Percentiles rank a stretch among this genome's conserved stretches.
Evolutionary conservation across 2,888 invertebrate species (phyloP).

Genomic region (Harpalus rufipes): DNA sequence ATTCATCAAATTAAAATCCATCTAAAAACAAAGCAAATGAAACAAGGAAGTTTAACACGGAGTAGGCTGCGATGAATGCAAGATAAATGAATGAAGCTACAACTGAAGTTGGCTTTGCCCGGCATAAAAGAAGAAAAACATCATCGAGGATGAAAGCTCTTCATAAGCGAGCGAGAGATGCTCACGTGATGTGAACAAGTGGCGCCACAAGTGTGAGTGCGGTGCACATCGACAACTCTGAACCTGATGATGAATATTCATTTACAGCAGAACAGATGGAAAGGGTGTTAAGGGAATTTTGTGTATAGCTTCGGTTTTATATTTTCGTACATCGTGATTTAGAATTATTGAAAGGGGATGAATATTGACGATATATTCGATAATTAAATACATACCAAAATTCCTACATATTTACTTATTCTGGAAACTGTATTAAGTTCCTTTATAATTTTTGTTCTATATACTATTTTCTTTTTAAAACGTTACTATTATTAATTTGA

Average conservation of each 20-base stretch:
- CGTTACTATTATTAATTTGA: too few species aligned
- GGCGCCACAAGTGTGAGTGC: slow-evolving; percentile 36
- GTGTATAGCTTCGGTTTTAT: not conserved
- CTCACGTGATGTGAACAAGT: slow-evolving; percentile 29
- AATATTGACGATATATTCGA: not conserved
- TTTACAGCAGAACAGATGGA: not conserved
- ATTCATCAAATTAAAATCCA: not conserved
- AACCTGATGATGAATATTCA: slow-evolving; percentile 43
- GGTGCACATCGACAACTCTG: slow-evolving; percentile 16
- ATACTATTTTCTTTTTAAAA: too few species aligned
- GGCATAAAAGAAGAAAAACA: slow-evolving; percentile 52
- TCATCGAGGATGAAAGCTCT: slow-evolving; percentile 57
- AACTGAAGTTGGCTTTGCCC: not conserved
- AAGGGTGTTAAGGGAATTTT: not conserved
- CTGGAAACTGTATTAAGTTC: too few species aligned
- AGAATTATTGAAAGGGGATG: not conserved
- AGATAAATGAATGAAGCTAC: not conserved
- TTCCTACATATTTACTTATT: too few species aligned
- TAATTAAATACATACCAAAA: not conserved
- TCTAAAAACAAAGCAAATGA: not conserved
- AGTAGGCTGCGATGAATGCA: not conserved
- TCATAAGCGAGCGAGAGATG: slow-evolving; percentile 39
- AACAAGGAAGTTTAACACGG: not conserved
- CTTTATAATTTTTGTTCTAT: too few species aligned
- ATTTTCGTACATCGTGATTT: not conserved